Percentiles rank a stretch among this genome's conserved stretches.
Conservation (phyloP, 2,888 invertebrate genomes). For the Tetragnatha montana region DNA sequence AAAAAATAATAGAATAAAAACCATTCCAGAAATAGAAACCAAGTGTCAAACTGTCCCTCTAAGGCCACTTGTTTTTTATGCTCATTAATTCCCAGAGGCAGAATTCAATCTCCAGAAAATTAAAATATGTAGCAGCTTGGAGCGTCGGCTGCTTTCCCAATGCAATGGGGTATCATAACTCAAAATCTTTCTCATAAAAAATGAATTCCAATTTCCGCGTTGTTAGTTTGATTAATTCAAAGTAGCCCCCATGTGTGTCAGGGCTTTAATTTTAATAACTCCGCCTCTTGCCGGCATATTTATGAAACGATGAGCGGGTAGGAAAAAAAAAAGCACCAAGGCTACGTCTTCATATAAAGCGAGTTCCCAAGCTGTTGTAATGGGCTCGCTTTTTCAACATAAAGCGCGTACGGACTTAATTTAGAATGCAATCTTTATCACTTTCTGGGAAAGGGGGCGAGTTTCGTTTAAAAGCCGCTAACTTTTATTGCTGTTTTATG, state of each 20-base stretch:
- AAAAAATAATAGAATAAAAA: too few species aligned
- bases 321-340: not conserved
- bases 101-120: not conserved
- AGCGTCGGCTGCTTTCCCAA: not conserved
- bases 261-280: not conserved
- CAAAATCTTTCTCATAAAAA: not conserved
- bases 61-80: too few species aligned
- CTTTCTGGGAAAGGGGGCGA: not conserved
- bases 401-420: slow-evolving; percentile 25
- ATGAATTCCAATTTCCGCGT: not conserved
- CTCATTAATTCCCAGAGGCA: too few species aligned
- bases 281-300: not conserved
- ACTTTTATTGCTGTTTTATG: slow-evolving; percentile 43
- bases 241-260: not conserved
- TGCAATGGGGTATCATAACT: not conserved
- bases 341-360: not conserved
- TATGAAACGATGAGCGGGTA: not conserved
- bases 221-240: not conserved
- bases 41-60: too few species aligned
- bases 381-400: slow-evolving; percentile 5
- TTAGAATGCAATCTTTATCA: slow-evolving; percentile 43
- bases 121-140: not conserved
- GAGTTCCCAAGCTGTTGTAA: not conserved
- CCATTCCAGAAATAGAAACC: too few species aligned
- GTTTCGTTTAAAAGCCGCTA: slow-evolving; percentile 26